Conservation (phyloP, 2,113 vertebrate genomes). For the Phyllostomus discolor region DNA sequence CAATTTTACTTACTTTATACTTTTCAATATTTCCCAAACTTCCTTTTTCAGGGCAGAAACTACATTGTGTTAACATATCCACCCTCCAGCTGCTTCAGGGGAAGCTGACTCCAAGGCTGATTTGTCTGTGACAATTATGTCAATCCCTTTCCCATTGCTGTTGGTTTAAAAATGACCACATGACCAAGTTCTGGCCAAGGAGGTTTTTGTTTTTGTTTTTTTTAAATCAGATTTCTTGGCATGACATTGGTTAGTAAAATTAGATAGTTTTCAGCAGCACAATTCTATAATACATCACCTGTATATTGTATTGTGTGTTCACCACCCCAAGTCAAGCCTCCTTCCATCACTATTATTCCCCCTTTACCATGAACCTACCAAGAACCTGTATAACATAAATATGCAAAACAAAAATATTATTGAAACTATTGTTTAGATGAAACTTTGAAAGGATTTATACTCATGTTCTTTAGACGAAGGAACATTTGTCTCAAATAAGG, state of each 20-base stretch:
- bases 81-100: background rate
- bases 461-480: background rate
- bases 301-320: too few relatives aligned
- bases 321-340: too few relatives aligned
- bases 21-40: slow-evolving; percentile 21
- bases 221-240: too few relatives aligned
- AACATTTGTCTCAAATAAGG: background rate
- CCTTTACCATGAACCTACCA: background rate
- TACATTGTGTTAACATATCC: background rate
- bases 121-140: background rate
- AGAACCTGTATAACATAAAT: background rate
- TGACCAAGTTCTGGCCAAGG: background rate
- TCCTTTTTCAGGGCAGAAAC: background rate
- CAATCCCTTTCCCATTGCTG: background rate
- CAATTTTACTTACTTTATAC: background rate
- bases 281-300: too few relatives aligned
- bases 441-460: background rate
- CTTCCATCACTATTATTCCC: too few relatives aligned
- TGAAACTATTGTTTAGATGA: background rate
- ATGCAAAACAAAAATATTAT: background rate
- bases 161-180: background rate
- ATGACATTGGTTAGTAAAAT: too few relatives aligned
- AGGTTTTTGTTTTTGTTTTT: background rate
- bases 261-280: too few relatives aligned
- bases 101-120: background rate